These are phyloP conservation scores for Pseudocheirus occidentalis DNA, from an alignment of 2,797 vertebrate species.

Conservation along the genomic window DNA sequence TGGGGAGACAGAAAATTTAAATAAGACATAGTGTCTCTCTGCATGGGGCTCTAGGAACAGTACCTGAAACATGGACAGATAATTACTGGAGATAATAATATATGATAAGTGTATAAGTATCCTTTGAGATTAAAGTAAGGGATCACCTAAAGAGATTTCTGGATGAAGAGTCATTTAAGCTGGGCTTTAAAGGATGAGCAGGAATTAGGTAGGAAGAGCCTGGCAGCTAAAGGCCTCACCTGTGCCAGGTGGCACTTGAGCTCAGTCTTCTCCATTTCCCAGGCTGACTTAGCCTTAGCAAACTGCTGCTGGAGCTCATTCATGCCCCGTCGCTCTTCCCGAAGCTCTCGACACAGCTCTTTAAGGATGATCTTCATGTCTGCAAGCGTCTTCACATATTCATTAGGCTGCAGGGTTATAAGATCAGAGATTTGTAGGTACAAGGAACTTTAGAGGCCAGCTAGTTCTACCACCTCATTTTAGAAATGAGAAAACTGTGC, in stretches of 20 bases:
- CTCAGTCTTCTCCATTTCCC: slow-evolving; percentile 95
- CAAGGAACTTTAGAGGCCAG: not conserved
- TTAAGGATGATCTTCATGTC: slow-evolving; percentile 95
- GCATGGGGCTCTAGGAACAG: not conserved
- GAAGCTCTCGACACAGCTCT: slow-evolving; percentile 93
- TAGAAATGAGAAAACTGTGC: not conserved
- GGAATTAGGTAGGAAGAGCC: not conserved
- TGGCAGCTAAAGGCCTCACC: slow-evolving; percentile 82
- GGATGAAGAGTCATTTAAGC: not conserved
- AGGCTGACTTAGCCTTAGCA: slow-evolving; percentile 96
- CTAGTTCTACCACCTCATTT: not conserved
- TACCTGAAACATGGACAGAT: not conserved
- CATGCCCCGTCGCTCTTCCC: slow-evolving; percentile 92
- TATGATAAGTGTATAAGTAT: not conserved
- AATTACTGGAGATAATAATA: not conserved
- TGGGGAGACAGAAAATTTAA: not conserved
- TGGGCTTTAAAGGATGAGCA: not conserved
- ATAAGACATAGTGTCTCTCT: not conserved
- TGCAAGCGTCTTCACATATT: slow-evolving; percentile 91
- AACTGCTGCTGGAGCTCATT: slow-evolving; percentile 98
- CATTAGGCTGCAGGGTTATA: slow-evolving; percentile 86
- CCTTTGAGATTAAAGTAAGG: not conserved
- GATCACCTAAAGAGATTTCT: not conserved
- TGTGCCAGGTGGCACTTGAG: slow-evolving; percentile 92
- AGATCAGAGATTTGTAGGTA: not conserved